phyloP scores from a whole-genome alignment of 2,888 invertebrate genomes.

The Lithophane leautieri region DNA sequence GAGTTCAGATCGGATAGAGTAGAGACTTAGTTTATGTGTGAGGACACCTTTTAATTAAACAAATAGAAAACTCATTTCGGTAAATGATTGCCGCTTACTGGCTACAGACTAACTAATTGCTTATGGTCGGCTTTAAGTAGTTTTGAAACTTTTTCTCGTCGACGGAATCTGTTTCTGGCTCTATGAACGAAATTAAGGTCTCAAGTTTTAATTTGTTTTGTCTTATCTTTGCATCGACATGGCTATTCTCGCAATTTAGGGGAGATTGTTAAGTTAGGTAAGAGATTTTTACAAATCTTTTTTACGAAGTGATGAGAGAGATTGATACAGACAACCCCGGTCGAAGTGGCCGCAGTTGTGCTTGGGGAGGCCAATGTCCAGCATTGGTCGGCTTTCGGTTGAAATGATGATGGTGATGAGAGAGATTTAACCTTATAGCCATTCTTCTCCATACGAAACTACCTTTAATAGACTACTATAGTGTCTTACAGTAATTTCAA shows the following conservation, averaged over 20 bases:
- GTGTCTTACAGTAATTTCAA: too few species aligned
- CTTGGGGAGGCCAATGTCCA: too few species aligned
- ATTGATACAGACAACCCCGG: too few species aligned
- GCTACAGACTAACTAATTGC: constrained; percentile 56
- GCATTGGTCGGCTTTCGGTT: too few species aligned
- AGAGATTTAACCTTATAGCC: too few species aligned
- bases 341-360: too few species aligned
- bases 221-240: constrained; percentile 64
- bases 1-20: constrained; percentile 14
- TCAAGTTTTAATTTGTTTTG: constrained; percentile 67
- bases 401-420: too few species aligned
- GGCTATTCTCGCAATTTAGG: constrained; percentile 51
- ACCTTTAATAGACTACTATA: too few species aligned
- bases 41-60: constrained; percentile 50
- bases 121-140: constrained; percentile 57
- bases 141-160: constrained; percentile 58
- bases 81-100: constrained; percentile 37
- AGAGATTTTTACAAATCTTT: constrained; percentile 15
- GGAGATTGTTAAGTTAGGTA: constrained; percentile 43
- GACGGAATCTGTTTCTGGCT: constrained; percentile 51
- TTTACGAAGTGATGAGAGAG: not conserved
- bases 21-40: not conserved
- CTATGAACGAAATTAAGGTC: constrained; percentile 59
- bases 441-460: too few species aligned
- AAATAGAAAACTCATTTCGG: constrained; percentile 48